Base-by-base conservation (phyloP, 2,113 vertebrate species). In the Euleptes europaea region DNA sequence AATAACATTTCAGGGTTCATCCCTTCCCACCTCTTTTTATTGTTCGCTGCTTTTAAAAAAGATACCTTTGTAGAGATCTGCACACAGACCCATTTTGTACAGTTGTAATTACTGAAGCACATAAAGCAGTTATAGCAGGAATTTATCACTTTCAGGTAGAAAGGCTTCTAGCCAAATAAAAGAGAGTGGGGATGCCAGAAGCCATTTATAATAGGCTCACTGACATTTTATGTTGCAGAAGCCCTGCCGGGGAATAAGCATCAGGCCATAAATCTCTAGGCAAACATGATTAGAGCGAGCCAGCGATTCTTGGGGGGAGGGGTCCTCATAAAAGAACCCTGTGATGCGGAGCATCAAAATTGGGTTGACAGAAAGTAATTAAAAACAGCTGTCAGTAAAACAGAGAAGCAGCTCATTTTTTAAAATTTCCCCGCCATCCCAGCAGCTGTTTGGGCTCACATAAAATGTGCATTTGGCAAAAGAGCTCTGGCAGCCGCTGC, bases 101-200 rank as follows among this genome's bases (percentile, higher is more conserved):
- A 80, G 90, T n/a, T 93, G 74, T 95, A 96, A 97, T 97, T 97
- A 96, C 94, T 95, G 96, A 94, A 96, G 95, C 95, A 93, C 95
- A 94, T 95, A 96, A 96, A 96, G 92, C 74, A 63, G 94, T 96
- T 97, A 96, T 78, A 95, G 93, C 91, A 92, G 93, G 91, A 94
- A 97, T 97, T 96, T 95, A 96, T 97, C 96, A 96, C 94, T 96
- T 96, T 97, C 95, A 96, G 94, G 95, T 95, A 91, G 93, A 94
- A 96, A 95, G 93, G 95, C 92, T 94, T 90, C 87, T 88, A 89
- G 91, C 92, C 93, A 94, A 96, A 96, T 95, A 96, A 96, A 96
- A 97, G 93, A 94, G 94, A 95, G 93, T 90, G 93, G 92, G 91
- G 92, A 92, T 89, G 92, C 95, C 94, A 96, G 95, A 85, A 94